These are phyloP conservation scores for Salminus brasiliensis DNA, from an alignment of 2,113 vertebrate species.

Conservation along the genomic window DNA sequence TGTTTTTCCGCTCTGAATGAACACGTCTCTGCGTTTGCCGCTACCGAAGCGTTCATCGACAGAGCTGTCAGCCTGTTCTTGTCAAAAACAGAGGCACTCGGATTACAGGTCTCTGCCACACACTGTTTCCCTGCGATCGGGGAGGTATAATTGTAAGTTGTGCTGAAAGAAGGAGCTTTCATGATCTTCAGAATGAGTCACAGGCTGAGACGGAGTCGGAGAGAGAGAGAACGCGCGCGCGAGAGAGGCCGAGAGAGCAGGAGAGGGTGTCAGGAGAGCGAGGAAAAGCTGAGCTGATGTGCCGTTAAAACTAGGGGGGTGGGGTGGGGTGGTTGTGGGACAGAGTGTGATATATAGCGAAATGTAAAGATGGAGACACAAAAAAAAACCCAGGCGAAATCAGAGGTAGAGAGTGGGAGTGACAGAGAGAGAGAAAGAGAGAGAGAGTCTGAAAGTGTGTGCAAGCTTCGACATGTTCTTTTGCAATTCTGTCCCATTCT, in stretches of 20 bases:
- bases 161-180: conserved; percentile 7
- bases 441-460: background rate
- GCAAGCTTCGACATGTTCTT: conserved; percentile 4
- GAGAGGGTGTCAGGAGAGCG: background rate
- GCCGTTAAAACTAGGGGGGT: background rate
- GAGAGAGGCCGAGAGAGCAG: background rate
- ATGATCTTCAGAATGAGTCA: conserved; percentile 18
- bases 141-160: conserved; percentile 23
- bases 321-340: no score
- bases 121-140: background rate
- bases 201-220: background rate
- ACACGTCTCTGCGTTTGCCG: background rate
- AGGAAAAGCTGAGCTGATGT: background rate
- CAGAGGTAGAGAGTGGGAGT: background rate
- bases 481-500: background rate
- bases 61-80: conserved; percentile 1
- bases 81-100: background rate
- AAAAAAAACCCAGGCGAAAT: background rate
- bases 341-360: conserved; percentile 15
- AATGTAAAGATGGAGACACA: background rate
- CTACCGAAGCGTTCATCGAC: background rate
- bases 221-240: background rate
- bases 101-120: background rate
- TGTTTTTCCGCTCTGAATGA: background rate
- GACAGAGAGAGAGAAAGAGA: background rate